phyloP scores from a whole-genome alignment of 2,113 vertebrate species.

The Pomatostomus ruficeps region DNA sequence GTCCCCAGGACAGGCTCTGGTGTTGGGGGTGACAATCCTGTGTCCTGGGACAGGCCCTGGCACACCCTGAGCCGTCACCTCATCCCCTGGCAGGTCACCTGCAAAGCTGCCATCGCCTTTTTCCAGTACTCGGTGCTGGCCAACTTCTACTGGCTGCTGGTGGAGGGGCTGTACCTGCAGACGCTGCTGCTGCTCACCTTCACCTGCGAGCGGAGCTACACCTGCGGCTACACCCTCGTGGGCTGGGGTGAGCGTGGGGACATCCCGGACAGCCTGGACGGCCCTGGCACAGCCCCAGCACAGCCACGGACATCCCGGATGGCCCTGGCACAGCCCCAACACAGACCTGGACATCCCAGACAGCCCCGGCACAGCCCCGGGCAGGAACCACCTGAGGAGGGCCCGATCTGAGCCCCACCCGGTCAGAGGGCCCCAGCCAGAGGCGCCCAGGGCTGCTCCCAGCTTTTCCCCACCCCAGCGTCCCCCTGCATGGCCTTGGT shows the following conservation, averaged over 20 bases:
- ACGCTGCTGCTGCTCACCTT: conserved; percentile 84
- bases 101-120: conserved; percentile 81
- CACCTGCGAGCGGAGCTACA: conserved; percentile 83
- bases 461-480: background rate
- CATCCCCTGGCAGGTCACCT: conserved; percentile 61
- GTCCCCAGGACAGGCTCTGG: background rate
- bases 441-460: background rate
- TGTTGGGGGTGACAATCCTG: too few species aligned
- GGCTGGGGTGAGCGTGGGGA: conserved; percentile 80
- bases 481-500: background rate
- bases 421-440: background rate
- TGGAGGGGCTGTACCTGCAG: conserved; percentile 89
- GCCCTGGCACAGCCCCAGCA: accelerated
- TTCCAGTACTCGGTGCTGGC: conserved; percentile 87
- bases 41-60: background rate
- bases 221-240: conserved; percentile 84
- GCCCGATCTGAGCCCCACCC: background rate
- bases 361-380: accelerated
- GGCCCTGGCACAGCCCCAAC: accelerated
- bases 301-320: too few species aligned
- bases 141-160: conserved; percentile 89
- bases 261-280: accelerated
- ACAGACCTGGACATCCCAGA: accelerated
- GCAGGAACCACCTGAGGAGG: background rate
- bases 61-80: background rate